phyloP scores from a whole-genome alignment of 2,113 vertebrate species.

The Cacatua alba region DNA sequence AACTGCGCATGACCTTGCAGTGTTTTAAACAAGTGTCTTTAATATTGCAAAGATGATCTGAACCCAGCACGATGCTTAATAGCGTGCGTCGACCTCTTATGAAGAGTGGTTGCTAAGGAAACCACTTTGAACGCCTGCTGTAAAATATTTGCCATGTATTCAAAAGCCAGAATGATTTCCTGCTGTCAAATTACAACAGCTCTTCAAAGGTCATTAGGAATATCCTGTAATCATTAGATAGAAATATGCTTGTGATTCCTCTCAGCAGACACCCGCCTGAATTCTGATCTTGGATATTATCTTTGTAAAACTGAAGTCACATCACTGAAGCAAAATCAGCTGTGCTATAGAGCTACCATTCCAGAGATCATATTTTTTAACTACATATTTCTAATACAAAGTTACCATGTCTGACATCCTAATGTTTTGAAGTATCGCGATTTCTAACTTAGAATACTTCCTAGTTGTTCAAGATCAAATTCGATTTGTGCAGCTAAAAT shows the following conservation, averaged over 20 bases:
- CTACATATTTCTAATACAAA: neutral
- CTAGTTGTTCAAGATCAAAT: neutral
- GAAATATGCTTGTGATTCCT: neutral
- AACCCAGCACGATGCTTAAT: neutral
- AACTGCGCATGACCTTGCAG: neutral
- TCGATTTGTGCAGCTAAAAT: neutral
- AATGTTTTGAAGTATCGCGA: neutral
- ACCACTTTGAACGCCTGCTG: neutral
- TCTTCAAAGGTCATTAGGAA: neutral
- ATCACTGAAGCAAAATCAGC: neutral
- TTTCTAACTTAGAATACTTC: neutral
- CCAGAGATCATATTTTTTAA: neutral
- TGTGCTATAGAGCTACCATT: neutral
- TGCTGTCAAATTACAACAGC: neutral
- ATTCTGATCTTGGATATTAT: neutral
- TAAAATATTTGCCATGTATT: neutral
- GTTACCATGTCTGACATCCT: neutral
- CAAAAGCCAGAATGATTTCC: neutral
- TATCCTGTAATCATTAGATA: neutral
- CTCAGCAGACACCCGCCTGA: neutral
- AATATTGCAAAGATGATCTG: neutral
- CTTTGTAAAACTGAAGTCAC: neutral
- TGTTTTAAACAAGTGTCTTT: neutral
- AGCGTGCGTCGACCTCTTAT: fast-evolving
- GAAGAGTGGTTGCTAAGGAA: conserved; percentile 4